phyloP scores from a whole-genome alignment of 2,888 invertebrate species.

The Papilio elwesi region DNA sequence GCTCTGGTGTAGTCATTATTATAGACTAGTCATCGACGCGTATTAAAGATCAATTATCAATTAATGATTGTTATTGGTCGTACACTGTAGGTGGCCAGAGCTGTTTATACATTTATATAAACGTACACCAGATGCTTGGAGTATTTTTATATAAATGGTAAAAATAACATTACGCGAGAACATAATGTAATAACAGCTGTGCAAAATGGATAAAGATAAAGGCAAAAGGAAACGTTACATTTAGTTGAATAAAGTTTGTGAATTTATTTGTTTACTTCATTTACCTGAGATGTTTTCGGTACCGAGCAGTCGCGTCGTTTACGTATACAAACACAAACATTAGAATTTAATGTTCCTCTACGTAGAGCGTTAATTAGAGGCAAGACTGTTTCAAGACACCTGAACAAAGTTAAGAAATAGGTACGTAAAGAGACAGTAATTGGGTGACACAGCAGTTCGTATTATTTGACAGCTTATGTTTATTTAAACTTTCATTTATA shows the following conservation, averaged over 20 bases:
- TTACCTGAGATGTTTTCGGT: constrained; percentile 23
- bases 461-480: neutral
- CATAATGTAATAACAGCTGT: constrained; percentile 18
- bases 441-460: neutral
- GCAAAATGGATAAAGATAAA: constrained; percentile 10
- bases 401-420: constrained; percentile 20
- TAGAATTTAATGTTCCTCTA: constrained; percentile 20
- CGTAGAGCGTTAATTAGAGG: constrained; percentile 25
- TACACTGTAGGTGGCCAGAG: too few species aligned
- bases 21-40: too few species aligned
- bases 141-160: too few species aligned
- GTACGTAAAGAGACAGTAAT: constrained; percentile 1
- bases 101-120: too few species aligned
- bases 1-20: too few species aligned
- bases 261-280: constrained; percentile 33
- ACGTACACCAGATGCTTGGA: too few species aligned
- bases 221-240: constrained; percentile 17
- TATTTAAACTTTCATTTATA: too few species aligned
- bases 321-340: constrained; percentile 20
- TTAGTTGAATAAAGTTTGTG: constrained; percentile 27
- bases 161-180: too few species aligned
- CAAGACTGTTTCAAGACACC: constrained; percentile 15
- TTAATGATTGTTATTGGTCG: too few species aligned
- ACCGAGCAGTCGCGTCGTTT: constrained; percentile 11
- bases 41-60: too few species aligned